Evolutionary conservation across 2,113 vertebrate genomes (phyloP), one percentile per base, ranked within the genome.

Genomic region (Varanus komodoensis): DNA sequence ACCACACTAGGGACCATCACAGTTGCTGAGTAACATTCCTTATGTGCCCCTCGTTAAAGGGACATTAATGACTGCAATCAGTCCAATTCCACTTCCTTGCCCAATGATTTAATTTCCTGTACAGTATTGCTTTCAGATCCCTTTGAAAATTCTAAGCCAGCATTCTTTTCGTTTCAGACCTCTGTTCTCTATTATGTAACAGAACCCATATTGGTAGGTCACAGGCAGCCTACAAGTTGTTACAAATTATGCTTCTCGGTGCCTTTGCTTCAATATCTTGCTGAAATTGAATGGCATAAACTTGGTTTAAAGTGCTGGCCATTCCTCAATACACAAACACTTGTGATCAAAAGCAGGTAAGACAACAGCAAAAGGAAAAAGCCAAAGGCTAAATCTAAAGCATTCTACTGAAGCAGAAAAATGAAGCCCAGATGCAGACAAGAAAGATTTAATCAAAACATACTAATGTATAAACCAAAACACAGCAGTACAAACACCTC

Each of bases 81-180:
- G 79, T 68, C 89, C 27, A 32, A 94, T 84, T 85, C 83, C 50
- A 90, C 93, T 95, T 96, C 89, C 95, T 93, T 89, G 87, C 54
- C 83, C 93, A 71, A 90, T 93, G 93, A 96, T 96, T 96, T 95
- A 95, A 93, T 95, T 97, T 97, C 94, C 94, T 96, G 91, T 94
- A 96, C 48, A 92, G 89, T 68, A 79, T 11, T 71, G 87, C 91
- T 96, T 96, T 92, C 91, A 87, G 91, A 92, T 95, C 1, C 77
- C 90, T 95, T 91, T 86, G 80, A 91, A 93, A 94, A 75, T 88
- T 77, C 89, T 84, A 69, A 83, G 67, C 87, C 93, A 71, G 90
- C 87, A 92, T 91, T 86, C 87, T 89, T 92, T 88, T 94, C 71
- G 67, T 90, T 94, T 81, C 52, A 87, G 73, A 44, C 34, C 78